A percentile compares a stretch with the other conserved stretches of the same genome.
Evolutionary conservation across 2,113 vertebrate genomes (phyloP).

Genomic region (Cochlearius cochlearius): DNA sequence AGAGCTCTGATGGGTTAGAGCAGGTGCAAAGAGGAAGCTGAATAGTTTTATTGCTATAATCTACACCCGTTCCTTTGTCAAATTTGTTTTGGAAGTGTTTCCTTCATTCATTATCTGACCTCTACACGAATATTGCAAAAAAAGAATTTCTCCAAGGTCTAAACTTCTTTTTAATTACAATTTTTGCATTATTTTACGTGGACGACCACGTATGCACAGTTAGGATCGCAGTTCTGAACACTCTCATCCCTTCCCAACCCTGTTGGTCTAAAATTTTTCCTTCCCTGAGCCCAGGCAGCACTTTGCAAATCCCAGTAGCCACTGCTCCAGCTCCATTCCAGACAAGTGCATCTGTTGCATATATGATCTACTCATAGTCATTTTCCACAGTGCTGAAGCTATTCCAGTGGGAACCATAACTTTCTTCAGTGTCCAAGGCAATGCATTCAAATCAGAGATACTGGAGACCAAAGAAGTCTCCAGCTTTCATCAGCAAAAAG

Average conservation of each 20-base stretch:
- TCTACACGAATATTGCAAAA: neutral
- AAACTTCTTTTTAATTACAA: neutral
- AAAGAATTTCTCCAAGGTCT: neutral
- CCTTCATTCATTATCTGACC: neutral
- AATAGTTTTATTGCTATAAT: neutral
- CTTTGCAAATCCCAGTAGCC: neutral
- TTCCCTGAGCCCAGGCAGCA: rapidly evolving
- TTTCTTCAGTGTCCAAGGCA: neutral
- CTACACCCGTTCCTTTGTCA: neutral
- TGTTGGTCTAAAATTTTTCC: rapidly evolving
- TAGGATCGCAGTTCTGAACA: neutral
- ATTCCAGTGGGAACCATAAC: neutral
- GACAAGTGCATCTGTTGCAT: neutral
- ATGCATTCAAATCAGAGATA: neutral
- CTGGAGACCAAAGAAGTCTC: neutral
- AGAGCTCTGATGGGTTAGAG: neutral
- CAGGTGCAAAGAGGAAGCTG: neutral
- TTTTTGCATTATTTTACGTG: neutral
- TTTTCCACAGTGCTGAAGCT: neutral
- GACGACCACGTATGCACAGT: neutral
- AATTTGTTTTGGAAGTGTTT: neutral
- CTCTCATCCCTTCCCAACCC: neutral
- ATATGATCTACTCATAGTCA: neutral
- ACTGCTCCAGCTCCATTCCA: neutral
- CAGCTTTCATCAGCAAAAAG: neutral